Evolutionary conservation across 2,113 vertebrate species (phyloP).

Genomic region (Engystomops pustulosus): DNA sequence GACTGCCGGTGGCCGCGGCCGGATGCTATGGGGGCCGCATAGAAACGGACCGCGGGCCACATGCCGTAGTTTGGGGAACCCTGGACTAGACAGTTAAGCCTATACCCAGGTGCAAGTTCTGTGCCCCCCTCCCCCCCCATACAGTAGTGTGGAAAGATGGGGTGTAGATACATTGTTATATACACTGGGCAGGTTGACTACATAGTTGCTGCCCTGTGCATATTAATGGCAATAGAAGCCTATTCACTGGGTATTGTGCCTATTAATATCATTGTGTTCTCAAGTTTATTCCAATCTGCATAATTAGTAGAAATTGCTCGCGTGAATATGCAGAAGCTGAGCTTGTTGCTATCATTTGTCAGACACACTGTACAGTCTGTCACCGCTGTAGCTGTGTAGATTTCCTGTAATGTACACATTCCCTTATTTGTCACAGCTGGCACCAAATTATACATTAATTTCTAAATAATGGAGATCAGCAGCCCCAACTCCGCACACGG

Average conservation of each 20-base stretch:
- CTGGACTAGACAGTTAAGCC: too few relatives aligned
- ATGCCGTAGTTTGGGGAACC: too few relatives aligned
- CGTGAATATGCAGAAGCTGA: not conserved
- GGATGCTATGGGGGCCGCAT: too few relatives aligned
- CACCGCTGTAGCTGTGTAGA: conserved; percentile 6
- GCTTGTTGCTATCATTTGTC: conserved; percentile 29
- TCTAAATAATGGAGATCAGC: conserved; percentile 54
- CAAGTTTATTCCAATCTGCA: not conserved
- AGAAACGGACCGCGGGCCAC: too few relatives aligned
- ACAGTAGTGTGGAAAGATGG: too few relatives aligned
- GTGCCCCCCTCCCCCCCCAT: too few relatives aligned
- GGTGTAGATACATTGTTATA: too few relatives aligned
- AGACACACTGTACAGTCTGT: conserved; percentile 14
- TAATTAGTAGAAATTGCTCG: conserved; percentile 32
- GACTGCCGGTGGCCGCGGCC: too few relatives aligned
- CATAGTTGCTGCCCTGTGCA: not conserved
- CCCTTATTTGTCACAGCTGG: conserved; percentile 31
- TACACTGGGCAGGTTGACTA: too few relatives aligned
- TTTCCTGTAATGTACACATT: conserved; percentile 59
- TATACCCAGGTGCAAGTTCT: too few relatives aligned
- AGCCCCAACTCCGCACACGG: conserved; percentile 53
- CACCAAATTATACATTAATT: conserved; percentile 36
- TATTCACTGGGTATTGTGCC: too few relatives aligned
- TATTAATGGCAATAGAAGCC: not conserved
- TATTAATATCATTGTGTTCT: not conserved